Conservation (phyloP, 2,113 vertebrate genomes). For the Pantherophis guttatus region DNA sequence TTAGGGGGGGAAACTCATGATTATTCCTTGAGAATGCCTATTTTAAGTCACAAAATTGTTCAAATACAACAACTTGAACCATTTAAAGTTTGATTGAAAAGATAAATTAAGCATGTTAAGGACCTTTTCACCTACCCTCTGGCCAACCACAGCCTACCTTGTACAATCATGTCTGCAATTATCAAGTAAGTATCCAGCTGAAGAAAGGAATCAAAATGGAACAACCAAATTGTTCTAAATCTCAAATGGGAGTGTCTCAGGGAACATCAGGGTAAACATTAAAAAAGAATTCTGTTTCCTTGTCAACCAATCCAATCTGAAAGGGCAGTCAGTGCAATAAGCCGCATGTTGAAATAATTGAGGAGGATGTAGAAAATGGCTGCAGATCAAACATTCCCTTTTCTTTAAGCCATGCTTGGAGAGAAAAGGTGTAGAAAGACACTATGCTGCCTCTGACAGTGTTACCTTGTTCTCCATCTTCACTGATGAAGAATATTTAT, state of each 20-base stretch:
- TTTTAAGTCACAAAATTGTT: background rate
- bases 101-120: background rate
- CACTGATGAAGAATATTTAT: background rate
- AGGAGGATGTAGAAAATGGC: background rate
- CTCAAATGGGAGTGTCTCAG: background rate
- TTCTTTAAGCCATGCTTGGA: background rate
- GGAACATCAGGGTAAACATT: background rate
- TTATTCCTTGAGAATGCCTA: background rate
- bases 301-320: background rate
- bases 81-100: background rate
- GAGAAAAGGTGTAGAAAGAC: background rate
- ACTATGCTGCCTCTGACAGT: background rate
- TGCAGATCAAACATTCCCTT: background rate
- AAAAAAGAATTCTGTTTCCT: background rate
- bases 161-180: background rate
- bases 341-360: background rate
- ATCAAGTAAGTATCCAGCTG: background rate
- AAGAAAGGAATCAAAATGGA: background rate
- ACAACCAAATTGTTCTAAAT: background rate
- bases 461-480: background rate
- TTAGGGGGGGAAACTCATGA: background rate
- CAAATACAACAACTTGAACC: background rate
- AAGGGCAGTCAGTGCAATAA: background rate
- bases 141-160: background rate
- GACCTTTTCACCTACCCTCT: background rate